Evolutionary conservation across 2,888 invertebrate species (phyloP), one percentile per base, ranked within the genome.

Genomic region (Galeruca laticollis): DNA sequence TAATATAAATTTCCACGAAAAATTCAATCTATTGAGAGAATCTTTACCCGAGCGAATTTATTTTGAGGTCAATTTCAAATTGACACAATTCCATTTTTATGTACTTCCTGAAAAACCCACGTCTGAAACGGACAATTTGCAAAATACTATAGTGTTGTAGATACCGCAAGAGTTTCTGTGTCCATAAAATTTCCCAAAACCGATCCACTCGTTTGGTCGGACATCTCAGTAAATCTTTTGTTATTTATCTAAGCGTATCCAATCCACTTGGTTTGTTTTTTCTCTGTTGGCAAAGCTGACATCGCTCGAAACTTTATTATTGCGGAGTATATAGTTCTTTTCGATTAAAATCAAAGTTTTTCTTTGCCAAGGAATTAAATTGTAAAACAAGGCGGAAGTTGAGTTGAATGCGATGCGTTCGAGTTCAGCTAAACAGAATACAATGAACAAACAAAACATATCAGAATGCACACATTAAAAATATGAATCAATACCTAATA

Each of bases 201-300:
- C 70, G 74, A 76, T 76, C 73, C 76, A 76, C 75, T 69, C 71
- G 70, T 72, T 74, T 72, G 66, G 69, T 65, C 73, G 71, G 78
- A 76, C 76, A 73, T 77, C 73, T 73, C 72, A 72, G 76, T 79
- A 78, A 78, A 79, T 78, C 78, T 75, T 70, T 75, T 71, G 77
- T 77, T 79, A 78, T 78, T 77, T 79, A 78, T 78, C 77, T 78
- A 73, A 63, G 69, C 68, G 73, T 69, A 74, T 77, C 74, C 77
- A 75, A 75, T 77, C 77, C 75, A 47, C 57, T 56, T 21, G 49
- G 69, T 54, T 65, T 65, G 69, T 69, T 69, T 69, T 69, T 69
- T 60, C 60, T 65, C 18, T 31, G 35, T 57, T 57, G 56, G 56
- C 26, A 26, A 43, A 43, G 47, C 65, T 52, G 47, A 64, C 69